Conservation (phyloP, 2,797 vertebrate genomes). For the Coreius guichenoti region DNA sequence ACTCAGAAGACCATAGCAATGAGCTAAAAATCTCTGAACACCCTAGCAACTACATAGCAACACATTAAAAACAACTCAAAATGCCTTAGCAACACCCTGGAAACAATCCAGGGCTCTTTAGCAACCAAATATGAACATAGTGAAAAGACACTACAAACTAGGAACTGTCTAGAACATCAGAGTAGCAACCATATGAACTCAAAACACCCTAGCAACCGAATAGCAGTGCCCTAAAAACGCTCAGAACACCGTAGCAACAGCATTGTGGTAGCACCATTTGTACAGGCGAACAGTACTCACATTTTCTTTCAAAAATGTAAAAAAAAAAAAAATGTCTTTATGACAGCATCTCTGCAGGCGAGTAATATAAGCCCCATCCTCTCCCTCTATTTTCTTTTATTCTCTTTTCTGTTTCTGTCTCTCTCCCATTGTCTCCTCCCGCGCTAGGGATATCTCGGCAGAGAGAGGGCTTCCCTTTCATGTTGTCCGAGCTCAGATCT, state of each 20-base stretch:
- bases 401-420: slow-evolving; percentile 31
- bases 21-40: neutral
- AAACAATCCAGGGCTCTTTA: neutral
- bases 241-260: neutral
- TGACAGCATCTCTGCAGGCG: slow-evolving; percentile 46
- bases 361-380: slow-evolving; percentile 58
- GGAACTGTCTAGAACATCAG: neutral
- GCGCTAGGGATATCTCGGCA: slow-evolving; percentile 57
- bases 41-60: neutral
- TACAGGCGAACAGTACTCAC: neutral
- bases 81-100: neutral
- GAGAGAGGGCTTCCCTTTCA: slow-evolving; percentile 62
- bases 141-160: neutral
- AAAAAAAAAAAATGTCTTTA: neutral
- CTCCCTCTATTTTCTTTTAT: slow-evolving; percentile 54
- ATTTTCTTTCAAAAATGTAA: neutral
- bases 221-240: neutral
- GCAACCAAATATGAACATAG: neutral
- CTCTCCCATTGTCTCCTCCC: slow-evolving; percentile 29
- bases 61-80: neutral
- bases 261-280: neutral
- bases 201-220: neutral
- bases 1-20: neutral
- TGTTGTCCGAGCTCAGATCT: slow-evolving; percentile 60
- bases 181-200: neutral